Percentiles rank a stretch among this genome's conserved stretches.
Conservation (phyloP, 1,140 invertebrate species). For the Sarcophaga peregrina region DNA sequence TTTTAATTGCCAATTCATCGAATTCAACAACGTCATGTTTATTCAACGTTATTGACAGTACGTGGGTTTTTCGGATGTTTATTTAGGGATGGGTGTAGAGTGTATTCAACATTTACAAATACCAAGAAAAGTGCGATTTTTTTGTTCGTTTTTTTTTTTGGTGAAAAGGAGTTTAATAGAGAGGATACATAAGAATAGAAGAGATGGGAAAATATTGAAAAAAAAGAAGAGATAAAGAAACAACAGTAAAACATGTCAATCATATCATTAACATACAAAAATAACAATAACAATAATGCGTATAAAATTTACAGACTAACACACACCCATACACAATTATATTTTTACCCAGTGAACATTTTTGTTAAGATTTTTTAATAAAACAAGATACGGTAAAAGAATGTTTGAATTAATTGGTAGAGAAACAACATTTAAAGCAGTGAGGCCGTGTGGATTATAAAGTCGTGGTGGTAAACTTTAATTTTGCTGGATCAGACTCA, state of each 20-base stretch:
- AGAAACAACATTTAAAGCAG: too few species aligned
- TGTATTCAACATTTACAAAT: not conserved
- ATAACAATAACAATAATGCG: too few species aligned
- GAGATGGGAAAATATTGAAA: constrained; percentile 8
- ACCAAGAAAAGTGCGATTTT: not conserved
- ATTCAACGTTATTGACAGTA: not conserved
- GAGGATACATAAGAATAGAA: not conserved
- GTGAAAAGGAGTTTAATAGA: not conserved
- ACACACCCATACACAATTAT: too few species aligned
- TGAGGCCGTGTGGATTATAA: too few species aligned
- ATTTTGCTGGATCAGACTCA: too few species aligned
- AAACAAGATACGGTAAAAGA: too few species aligned
- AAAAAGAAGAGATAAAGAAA: constrained; percentile 37
- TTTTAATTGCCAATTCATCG: not conserved
- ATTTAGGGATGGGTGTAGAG: not conserved
- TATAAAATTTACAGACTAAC: too few species aligned
- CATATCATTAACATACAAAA: too few species aligned
- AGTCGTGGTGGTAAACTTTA: too few species aligned
- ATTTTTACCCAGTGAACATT: too few species aligned
- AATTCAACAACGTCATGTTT: not conserved
- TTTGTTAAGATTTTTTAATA: too few species aligned
- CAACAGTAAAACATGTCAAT: not conserved
- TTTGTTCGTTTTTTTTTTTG: constrained; percentile 25
- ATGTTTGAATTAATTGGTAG: too few species aligned
- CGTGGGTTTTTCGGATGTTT: not conserved